These are phyloP conservation scores for Ginglymostoma cirratum DNA, from an alignment of 2,113 vertebrate genomes.

Conservation along the genomic window DNA sequence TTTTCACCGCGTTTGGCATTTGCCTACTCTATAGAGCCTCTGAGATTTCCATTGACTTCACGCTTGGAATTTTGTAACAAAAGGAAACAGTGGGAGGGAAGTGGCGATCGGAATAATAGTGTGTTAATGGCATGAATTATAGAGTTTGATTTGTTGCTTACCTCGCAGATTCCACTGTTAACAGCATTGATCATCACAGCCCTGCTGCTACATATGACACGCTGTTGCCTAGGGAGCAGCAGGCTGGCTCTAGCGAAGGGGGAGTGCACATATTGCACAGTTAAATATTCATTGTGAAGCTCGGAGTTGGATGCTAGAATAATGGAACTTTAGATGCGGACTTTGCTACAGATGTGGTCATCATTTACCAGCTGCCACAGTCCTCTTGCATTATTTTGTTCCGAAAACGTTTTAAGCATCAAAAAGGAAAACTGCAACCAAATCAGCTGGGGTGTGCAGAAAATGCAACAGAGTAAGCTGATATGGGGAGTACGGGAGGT, in stretches of 20 bases:
- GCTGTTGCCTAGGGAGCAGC: background rate
- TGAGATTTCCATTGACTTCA: background rate
- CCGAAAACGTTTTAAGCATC: background rate
- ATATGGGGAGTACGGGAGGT: background rate
- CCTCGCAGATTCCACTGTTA: background rate
- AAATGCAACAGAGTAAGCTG: background rate
- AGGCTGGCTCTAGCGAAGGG: background rate
- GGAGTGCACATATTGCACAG: background rate
- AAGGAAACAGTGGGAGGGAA: background rate
- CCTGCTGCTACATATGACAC: background rate
- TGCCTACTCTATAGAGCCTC: too few species aligned
- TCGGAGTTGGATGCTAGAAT: background rate
- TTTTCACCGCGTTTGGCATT: background rate
- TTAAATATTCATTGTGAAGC: background rate
- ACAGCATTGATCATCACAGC: background rate
- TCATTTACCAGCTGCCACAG: background rate
- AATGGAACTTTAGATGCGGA: background rate
- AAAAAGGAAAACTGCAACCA: background rate
- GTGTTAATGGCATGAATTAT: constrained; percentile 2
- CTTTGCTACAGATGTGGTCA: background rate
- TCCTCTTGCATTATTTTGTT: background rate
- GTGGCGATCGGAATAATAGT: background rate
- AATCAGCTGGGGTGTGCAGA: background rate
- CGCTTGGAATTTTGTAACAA: background rate
- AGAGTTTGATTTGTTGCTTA: background rate